Percentiles rank a stretch among this genome's conserved stretches.
Evolutionary conservation across 2,113 vertebrate species (phyloP).

Genomic region (Sus scrofa): T2T-Sscrofa CM000818.6:16290001-16290500

Average conservation of each 20-base stretch:
- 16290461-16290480: conserved; percentile 49
- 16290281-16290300: conserved; percentile 71
- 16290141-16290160: conserved; percentile 87
- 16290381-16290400: conserved; percentile 53
- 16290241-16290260: conserved; percentile 77
- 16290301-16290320: conserved; percentile 30
- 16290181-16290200: conserved; percentile 86
- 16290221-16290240: conserved; percentile 83
- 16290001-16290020: not conserved
- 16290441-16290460: not conserved
- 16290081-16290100: conserved; percentile 64
- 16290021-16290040: not conserved
- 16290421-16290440: not conserved
- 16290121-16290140: conserved; percentile 82
- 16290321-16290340: conserved; percentile 33
- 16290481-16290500: conserved; percentile 14
- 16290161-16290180: conserved; percentile 84
- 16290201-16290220: conserved; percentile 81
- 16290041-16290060: conserved; percentile 69
- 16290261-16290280: conserved; percentile 79
- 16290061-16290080: conserved; percentile 44
- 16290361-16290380: not conserved
- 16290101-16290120: conserved; percentile 80
- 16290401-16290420: conserved; percentile 63
- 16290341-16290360: conserved; percentile 59